Conservation (phyloP, 2,888 invertebrate genomes). For the Synanthedon vespiformis region DNA sequence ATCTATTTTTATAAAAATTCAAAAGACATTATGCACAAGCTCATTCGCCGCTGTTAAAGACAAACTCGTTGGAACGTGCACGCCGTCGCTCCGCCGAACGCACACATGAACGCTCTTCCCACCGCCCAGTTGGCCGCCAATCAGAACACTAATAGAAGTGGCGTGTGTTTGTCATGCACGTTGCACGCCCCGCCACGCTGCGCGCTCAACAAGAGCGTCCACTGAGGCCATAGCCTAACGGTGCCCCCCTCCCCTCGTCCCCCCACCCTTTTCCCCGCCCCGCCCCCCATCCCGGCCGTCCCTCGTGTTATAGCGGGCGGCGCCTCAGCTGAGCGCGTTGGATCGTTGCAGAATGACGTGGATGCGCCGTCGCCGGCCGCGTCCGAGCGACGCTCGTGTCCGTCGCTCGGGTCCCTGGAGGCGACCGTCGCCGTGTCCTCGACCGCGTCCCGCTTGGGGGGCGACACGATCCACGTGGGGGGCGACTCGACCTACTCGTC, state of each 20-base stretch:
- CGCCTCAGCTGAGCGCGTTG: slow-evolving; percentile 60
- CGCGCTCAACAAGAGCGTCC: too few species aligned
- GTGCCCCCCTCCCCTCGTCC: slow-evolving; percentile 1
- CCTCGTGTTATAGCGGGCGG: slow-evolving; percentile 47
- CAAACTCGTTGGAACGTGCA: too few species aligned
- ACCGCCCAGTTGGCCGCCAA: neutral
- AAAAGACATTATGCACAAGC: too few species aligned
- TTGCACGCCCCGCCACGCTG: too few species aligned
- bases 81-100: too few species aligned
- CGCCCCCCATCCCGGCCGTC: slow-evolving; percentile 9
- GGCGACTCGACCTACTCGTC: neutral
- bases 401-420: slow-evolving; percentile 31
- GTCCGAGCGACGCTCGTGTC: slow-evolving; percentile 41
- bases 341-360: slow-evolving; percentile 68
- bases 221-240: too few species aligned
- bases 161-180: too few species aligned
- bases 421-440: slow-evolving; percentile 11
- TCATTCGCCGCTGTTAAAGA: too few species aligned
- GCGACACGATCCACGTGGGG: neutral
- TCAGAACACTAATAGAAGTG: too few species aligned
- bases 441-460: slow-evolving; percentile 6
- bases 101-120: too few species aligned
- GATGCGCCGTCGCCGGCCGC: slow-evolving; percentile 60
- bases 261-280: slow-evolving; percentile 6
- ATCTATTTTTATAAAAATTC: too few species aligned